These are phyloP conservation scores for Sula dactylatra DNA, from an alignment of 2,113 vertebrate species.

Conservation along the genomic window DNA sequence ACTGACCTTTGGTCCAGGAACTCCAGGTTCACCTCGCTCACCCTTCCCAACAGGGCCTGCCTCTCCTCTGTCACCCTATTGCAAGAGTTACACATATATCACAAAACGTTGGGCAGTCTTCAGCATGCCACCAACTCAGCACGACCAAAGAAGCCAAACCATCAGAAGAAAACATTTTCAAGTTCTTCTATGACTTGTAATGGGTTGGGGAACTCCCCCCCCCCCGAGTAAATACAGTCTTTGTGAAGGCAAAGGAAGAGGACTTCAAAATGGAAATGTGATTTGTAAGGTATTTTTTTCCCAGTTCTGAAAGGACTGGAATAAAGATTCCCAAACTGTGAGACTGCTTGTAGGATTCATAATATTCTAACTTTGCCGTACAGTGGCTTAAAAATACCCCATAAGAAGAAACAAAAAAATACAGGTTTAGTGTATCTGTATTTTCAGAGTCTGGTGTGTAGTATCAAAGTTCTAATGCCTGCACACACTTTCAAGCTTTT, in stretches of 20 bases:
- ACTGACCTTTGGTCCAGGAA: conserved; percentile 88
- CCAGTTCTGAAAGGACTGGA: background rate
- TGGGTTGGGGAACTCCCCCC: background rate
- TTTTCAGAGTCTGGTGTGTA: background rate
- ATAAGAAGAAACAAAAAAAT: background rate
- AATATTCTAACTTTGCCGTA: background rate
- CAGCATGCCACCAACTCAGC: background rate
- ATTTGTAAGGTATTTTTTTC: background rate
- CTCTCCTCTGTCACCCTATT: conserved; percentile 91
- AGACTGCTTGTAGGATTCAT: background rate
- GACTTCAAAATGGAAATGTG: background rate
- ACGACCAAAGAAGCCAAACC: background rate
- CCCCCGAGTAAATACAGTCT: background rate
- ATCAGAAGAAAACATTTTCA: background rate
- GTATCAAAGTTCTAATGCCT: background rate
- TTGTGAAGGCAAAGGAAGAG: background rate
- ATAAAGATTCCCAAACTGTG: background rate
- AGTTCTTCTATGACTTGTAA: background rate
- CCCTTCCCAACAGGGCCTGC: conserved; percentile 87
- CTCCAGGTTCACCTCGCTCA: conserved; percentile 87
- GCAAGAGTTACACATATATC: background rate
- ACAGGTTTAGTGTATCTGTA: background rate
- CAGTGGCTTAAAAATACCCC: background rate
- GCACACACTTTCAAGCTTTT: background rate
- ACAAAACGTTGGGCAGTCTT: background rate